Evolutionary conservation across 2,797 vertebrate species (phyloP), one percentile per base, ranked within the genome.

Genomic region (Clamator glandarius): DNA sequence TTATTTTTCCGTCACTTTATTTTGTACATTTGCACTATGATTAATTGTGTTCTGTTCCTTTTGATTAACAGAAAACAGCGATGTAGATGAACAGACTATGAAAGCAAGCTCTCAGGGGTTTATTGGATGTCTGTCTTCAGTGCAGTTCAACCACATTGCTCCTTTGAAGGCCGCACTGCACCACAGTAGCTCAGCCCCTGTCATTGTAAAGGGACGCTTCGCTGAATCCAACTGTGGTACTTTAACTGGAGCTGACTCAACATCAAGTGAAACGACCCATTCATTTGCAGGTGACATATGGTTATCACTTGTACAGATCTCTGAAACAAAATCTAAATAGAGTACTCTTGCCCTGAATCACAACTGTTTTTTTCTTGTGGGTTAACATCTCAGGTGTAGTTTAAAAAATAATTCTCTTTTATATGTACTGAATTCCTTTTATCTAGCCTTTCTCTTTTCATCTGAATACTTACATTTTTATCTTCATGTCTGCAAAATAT

Each of bases 151-250:
- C 97, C 98, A 98, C 62, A 91, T 99, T 94, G 97, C 98, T 84
- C 99, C 99, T 33, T 97, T 99, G 96, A 99, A 99, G 92, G 98
- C 98, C 5, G 98, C 98, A 5, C 96, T 99, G 89, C 96, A 98
- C 12, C 98, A 98, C 64, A 96, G 98, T 11, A 97, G 94, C 94
- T 96, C 96, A 68, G 98, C 97, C 85, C 97, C 98, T 1, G 85
- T 99, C 75, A 95, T 86, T 9, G 78, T 99, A 54, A 98, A 96
- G 5, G 99, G 99, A 14, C 97, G 96, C 5, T 95, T 99, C 90
- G 93, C 95, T 2, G 98, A 98, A 95, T 99, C 99, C 86, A 97
- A 41, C 82, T 99, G 99, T 72, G 98, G 98, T 57, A 96, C 98
- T 42, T 97, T 98, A 70, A 92, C 97, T 39, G 97, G 97, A 82